phyloP scores from a whole-genome alignment of 2,113 vertebrate species.

The Circaetus gallicus region DNA sequence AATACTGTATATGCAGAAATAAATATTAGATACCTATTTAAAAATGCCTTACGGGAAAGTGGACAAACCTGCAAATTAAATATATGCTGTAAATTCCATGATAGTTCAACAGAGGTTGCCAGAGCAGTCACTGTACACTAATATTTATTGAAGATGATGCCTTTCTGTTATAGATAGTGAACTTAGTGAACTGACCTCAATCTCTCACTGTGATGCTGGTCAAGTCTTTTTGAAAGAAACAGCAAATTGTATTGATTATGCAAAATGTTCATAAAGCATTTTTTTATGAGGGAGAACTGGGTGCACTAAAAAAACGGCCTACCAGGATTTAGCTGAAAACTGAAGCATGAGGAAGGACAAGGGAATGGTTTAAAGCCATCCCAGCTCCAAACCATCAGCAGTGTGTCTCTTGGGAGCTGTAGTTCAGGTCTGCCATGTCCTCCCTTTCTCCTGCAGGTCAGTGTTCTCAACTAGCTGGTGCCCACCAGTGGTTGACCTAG shows the following conservation, averaged over 20 bases:
- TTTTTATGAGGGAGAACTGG: background rate
- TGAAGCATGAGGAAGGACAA: accelerated
- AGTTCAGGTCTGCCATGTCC: accelerated
- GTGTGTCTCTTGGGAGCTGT: background rate
- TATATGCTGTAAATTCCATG: background rate
- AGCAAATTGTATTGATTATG: background rate
- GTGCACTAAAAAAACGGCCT: background rate
- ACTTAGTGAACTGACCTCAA: background rate
- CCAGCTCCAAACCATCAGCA: background rate
- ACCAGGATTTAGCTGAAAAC: background rate
- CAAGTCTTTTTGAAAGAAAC: background rate
- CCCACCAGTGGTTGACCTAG: background rate
- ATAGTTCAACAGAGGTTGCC: background rate
- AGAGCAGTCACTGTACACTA: background rate
- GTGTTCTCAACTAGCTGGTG: background rate
- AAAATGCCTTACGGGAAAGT: conserved; percentile 27
- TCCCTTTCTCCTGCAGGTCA: background rate
- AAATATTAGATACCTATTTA: background rate
- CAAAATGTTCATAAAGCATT: background rate
- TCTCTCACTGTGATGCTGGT: background rate
- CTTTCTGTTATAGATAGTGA: background rate
- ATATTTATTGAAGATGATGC: background rate
- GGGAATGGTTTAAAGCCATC: background rate
- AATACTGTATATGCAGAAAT: background rate
- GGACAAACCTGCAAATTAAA: background rate